Evolutionary conservation across 1,140 invertebrate species (phyloP).

Genomic region (Musca vetustissima): DNA sequence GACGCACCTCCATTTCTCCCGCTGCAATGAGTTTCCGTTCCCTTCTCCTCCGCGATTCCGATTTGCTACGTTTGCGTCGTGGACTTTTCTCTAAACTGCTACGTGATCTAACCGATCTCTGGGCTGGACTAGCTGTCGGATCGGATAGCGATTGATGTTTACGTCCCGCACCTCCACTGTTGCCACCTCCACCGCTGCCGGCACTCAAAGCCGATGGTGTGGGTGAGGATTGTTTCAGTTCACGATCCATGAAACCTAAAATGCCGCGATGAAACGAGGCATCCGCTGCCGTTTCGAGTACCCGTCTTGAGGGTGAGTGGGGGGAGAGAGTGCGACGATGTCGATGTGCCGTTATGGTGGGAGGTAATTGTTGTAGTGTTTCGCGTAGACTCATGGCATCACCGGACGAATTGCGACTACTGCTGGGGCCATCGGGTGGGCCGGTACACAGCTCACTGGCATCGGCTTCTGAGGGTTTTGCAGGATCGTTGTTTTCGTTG

Average conservation of each 20-base stretch:
- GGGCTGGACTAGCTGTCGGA: conserved; percentile 54
- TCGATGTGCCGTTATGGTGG: conserved; percentile 35
- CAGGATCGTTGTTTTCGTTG: conserved; percentile 12
- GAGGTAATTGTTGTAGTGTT: conserved; percentile 48
- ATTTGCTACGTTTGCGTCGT: conserved; percentile 54
- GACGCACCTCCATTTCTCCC: conserved; percentile 54
- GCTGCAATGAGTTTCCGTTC: conserved; percentile 53
- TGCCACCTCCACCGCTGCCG: conserved; percentile 31
- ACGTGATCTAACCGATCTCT: conserved; percentile 49
- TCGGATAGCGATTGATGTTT: conserved; percentile 53
- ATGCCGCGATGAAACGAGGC: conserved; percentile 48
- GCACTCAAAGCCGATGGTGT: conserved; percentile 43
- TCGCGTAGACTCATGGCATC: conserved; percentile 50
- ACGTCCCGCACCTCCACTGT: conserved; percentile 33
- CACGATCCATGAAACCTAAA: conserved; percentile 51
- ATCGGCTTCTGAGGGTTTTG: conserved; percentile 15
- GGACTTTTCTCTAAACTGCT: conserved; percentile 55
- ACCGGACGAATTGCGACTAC: conserved; percentile 50
- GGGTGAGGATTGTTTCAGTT: conserved; percentile 49
- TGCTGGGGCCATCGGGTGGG: conserved; percentile 31
- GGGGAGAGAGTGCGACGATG: conserved; percentile 42
- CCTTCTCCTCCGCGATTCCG: conserved; percentile 48
- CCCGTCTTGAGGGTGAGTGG: conserved; percentile 36
- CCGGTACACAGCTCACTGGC: conserved; percentile 1
- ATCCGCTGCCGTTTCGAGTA: conserved; percentile 40